A percentile compares a stretch with the other conserved stretches of the same genome.
phyloP scores from a whole-genome alignment of 2,113 vertebrate genomes.

The Syrmaticus mikado region DNA sequence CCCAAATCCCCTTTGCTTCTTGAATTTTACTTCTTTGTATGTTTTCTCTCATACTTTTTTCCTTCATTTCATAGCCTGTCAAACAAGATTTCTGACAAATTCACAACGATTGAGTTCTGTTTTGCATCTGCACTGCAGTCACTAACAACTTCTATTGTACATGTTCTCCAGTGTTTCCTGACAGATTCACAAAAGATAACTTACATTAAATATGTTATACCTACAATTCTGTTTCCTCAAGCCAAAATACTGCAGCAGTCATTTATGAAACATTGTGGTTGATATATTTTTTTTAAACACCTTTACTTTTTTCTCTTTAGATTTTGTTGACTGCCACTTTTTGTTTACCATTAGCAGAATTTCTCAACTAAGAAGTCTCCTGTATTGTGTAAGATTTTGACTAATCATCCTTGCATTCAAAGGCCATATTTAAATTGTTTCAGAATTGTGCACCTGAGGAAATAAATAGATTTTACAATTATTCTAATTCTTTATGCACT shows the following conservation, averaged over 20 bases:
- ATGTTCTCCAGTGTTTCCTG: background rate
- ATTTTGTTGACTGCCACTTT: background rate
- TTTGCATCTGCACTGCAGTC: background rate
- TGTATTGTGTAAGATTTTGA: background rate
- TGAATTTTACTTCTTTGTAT: background rate
- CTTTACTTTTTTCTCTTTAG: background rate
- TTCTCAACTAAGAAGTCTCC: background rate
- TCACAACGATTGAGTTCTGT: background rate
- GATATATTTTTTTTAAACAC: background rate
- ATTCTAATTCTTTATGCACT: background rate
- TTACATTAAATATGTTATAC: background rate
- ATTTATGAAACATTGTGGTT: background rate
- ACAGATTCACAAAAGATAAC: background rate
- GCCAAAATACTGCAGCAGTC: background rate
- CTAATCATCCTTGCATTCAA: background rate
- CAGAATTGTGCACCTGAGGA: background rate
- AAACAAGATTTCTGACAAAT: constrained; percentile 44
- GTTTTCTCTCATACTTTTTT: background rate
- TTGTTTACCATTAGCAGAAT: background rate
- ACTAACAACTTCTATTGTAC: background rate
- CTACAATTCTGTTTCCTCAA: background rate
- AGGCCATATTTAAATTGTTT: background rate
- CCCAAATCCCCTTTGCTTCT: background rate
- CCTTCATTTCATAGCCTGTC: background rate
- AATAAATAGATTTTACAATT: background rate